Evolutionary conservation across 1,140 invertebrate species (phyloP).

Genomic region (Agraylea sexmaculata): DNA sequence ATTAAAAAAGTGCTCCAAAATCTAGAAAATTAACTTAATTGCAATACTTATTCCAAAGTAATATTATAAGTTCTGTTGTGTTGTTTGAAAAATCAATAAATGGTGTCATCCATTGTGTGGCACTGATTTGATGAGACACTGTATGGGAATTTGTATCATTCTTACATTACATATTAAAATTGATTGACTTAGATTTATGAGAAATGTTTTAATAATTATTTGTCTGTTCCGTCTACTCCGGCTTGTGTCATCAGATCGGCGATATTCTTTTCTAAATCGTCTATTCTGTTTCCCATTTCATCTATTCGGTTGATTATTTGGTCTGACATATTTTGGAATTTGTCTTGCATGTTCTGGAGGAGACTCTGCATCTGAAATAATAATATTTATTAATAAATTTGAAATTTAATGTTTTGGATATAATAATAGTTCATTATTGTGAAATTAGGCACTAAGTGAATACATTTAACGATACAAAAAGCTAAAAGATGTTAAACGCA

Average conservation of each 20-base stretch:
- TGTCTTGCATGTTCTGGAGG: conserved; percentile 95
- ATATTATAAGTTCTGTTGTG: too few relatives aligned
- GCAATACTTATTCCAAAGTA: too few relatives aligned
- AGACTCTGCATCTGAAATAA: conserved; percentile 79
- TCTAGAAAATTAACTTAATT: too few relatives aligned
- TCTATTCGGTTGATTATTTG: conserved; percentile 95
- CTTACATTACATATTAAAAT: too few relatives aligned
- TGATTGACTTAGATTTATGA: too few relatives aligned
- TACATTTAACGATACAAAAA: not conserved
- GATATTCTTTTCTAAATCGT: conserved; percentile 96
- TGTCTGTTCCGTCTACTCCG: conserved; percentile 70
- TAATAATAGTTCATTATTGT: not conserved
- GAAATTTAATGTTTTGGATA: not conserved
- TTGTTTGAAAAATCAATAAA: too few relatives aligned
- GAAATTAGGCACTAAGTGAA: not conserved
- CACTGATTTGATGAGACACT: too few relatives aligned
- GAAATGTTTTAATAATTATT: conserved; percentile 35
- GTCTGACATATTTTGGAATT: conserved; percentile 97
- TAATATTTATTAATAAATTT: conserved; percentile 8
- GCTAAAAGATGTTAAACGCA: not conserved
- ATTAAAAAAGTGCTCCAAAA: too few relatives aligned
- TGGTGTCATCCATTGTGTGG: too few relatives aligned
- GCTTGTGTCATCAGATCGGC: conserved; percentile 95
- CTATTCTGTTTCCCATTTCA: conserved; percentile 94
- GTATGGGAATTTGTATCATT: too few relatives aligned